Percentiles rank a stretch among this genome's conserved stretches.
Evolutionary conservation across 1,140 invertebrate species (phyloP).

Genomic region (Schmidtea mediterranea): DNA sequence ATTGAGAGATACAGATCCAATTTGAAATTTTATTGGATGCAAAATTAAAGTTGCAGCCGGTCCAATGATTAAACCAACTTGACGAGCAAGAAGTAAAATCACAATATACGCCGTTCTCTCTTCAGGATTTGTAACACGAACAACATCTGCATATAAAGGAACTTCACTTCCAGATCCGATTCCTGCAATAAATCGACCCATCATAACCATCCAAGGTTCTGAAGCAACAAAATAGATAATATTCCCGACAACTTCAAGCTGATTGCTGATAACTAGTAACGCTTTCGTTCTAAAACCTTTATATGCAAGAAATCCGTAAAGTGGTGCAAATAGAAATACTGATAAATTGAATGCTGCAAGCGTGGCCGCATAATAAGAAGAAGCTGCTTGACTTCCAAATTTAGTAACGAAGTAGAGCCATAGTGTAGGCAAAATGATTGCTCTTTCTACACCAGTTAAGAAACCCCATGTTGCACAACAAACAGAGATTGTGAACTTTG

Average conservation of each 20-base stretch:
- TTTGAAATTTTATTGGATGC: neutral
- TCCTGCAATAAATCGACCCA: neutral
- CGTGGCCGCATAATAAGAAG: neutral
- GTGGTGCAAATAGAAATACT: neutral
- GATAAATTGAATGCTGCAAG: constrained; percentile 1
- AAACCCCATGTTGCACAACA: neutral
- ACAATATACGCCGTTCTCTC: neutral
- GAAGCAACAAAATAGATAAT: neutral
- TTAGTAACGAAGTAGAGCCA: constrained; percentile 2
- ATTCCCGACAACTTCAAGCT: constrained; percentile 2
- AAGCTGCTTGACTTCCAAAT: neutral
- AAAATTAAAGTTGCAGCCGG: neutral
- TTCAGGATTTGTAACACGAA: neutral
- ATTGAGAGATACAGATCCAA: neutral
- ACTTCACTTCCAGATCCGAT: neutral
- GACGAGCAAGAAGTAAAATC: neutral
- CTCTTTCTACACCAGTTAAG: constrained; percentile 4
- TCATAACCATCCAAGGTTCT: neutral
- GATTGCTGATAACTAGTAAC: neutral
- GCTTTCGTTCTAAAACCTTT: neutral
- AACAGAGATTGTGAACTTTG: too few species aligned
- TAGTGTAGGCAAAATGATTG: constrained; percentile 3
- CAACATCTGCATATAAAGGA: neutral
- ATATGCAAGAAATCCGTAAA: neutral
- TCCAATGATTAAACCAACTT: neutral